Conservation (phyloP, 2,113 vertebrate genomes). For the Podarcis cretensis region DNA sequence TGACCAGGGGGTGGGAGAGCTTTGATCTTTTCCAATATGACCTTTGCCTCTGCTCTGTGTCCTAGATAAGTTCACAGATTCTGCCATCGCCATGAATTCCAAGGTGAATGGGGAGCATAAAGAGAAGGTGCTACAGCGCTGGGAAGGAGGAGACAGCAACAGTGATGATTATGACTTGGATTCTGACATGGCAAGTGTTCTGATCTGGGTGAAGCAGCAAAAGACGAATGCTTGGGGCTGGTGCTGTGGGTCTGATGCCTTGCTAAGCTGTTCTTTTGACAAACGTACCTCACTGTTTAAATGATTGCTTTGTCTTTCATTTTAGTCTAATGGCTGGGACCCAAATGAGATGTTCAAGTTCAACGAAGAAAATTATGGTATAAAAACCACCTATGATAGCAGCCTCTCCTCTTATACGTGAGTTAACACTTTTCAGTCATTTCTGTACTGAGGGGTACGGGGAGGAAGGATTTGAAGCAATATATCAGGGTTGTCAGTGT, state of each 20-base stretch:
- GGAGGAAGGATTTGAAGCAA: too few relatives aligned
- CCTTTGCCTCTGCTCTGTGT: background rate
- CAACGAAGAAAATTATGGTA: conserved; percentile 91
- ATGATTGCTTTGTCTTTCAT: background rate
- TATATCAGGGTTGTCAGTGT: background rate
- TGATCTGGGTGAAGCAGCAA: background rate
- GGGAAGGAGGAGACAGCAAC: conserved; percentile 91
- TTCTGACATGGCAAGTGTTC: conserved; percentile 80
- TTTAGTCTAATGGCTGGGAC: conserved; percentile 92
- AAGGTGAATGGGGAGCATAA: conserved; percentile 92
- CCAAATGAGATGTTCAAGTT: conserved; percentile 94
- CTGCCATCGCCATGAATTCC: conserved; percentile 83
- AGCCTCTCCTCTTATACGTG: conserved; percentile 93
- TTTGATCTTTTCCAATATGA: background rate
- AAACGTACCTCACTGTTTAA: background rate
- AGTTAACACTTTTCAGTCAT: conserved; percentile 60
- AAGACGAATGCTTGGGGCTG: background rate
- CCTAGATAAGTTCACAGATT: conserved; percentile 90
- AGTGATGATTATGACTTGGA: conserved; percentile 91
- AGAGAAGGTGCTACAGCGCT: conserved; percentile 90
- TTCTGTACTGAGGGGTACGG: background rate
- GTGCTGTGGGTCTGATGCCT: background rate
- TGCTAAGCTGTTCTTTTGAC: background rate
- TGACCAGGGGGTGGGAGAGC: background rate
- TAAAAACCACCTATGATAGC: conserved; percentile 92